Base-by-base conservation (phyloP, 2,888 invertebrate species). In the Dolomedes plantarius region DNA sequence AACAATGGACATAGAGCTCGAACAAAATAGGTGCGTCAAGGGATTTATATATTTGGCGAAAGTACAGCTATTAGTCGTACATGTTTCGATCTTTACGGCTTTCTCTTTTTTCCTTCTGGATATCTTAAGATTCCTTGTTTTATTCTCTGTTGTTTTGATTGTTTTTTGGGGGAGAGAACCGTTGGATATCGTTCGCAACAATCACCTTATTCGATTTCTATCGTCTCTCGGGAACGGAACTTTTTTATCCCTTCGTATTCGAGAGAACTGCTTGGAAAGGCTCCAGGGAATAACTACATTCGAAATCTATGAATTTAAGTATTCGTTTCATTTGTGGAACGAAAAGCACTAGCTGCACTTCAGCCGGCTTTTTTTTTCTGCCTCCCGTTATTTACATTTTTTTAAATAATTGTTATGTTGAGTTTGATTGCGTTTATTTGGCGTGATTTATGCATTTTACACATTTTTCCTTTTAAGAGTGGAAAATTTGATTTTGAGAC, bases 201-300 rank as follows among this genome's bases (percentile, higher is more conserved):
- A 80, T 80, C 80, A 80, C 80, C 80, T 73, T 80, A 80, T 73
- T 80, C 80, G 80, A 80, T 80, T 80, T 80, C 73, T 67, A 80
- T 67, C 50, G 67, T 80, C 80, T 67, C 73, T 36, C 9, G 80
- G 80, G 80, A 80, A 32, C 32, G 50, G 73, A 73, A 73, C 46
- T 67, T 73, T 80, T 80, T 80, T 73, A 67, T 80, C 67, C 31
- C 64, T 72, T 32, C 27, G 73, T 80, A 80, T 73, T 73, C 50
- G 50, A 46, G 39, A 67, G 67, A 73, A 80, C 80, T 73, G 80
- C 41, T 71, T 67, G 73, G 65, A 67, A 80, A 80, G 36, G 73
- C 80, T 73, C 80, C 67, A 67, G 73, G 73, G 80, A 46, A 73
- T 67, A 80, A 67, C 67, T 73, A 29, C 36, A 67, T 80, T 80